Evolutionary conservation across 2,888 invertebrate species (phyloP), one percentile per base, ranked within the genome.

Genomic region (Acronicta alni): DNA sequence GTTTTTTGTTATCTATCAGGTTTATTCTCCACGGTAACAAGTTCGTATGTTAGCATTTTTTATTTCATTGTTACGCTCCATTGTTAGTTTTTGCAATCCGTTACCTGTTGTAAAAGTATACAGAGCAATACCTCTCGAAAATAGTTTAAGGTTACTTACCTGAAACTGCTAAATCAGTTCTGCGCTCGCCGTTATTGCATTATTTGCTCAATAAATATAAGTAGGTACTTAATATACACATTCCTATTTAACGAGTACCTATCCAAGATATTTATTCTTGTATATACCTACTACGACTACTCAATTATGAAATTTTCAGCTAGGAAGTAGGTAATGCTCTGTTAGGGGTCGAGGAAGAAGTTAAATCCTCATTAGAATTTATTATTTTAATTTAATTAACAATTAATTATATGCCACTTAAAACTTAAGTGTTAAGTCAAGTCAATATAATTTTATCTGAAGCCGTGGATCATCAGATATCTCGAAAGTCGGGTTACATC

Each of bases 11-110:
- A 37, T 18, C 12, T 15, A 3, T 30, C 30, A 30, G 2, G 30
- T 12, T 32, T 8, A 17, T 38, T 23, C 39, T 64, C 37, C 14
- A 14, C 35, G 16, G 20, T 16, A 32, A 39, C 35, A 23, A 30
- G 16, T 43, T 20, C 14, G 48, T 23, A 41, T n/a, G 9, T 42
- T 16, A 30, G 44, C 0, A 0, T 49, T 65, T 71, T 64, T 42
- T 43, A 15, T 23, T 41, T 55, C 42, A 57, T 65, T 57, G 49
- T 57, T 32, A 45, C 18, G 30, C 9, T 61, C 61, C 20, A 66
- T 75, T 72, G 56, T 72, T 41, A 38, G 4, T 66, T 71, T 74
- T 70, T 71, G 9, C 18, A 30, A 6, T 53, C 56, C 47, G 39
- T 23, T 55, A 38, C 55, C 49, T 43, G 49, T 55, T 54, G 47